Percentiles rank a stretch among this genome's conserved stretches.
Evolutionary conservation across 2,797 vertebrate species (phyloP).

Genomic region (Psittacula derbiana): DNA sequence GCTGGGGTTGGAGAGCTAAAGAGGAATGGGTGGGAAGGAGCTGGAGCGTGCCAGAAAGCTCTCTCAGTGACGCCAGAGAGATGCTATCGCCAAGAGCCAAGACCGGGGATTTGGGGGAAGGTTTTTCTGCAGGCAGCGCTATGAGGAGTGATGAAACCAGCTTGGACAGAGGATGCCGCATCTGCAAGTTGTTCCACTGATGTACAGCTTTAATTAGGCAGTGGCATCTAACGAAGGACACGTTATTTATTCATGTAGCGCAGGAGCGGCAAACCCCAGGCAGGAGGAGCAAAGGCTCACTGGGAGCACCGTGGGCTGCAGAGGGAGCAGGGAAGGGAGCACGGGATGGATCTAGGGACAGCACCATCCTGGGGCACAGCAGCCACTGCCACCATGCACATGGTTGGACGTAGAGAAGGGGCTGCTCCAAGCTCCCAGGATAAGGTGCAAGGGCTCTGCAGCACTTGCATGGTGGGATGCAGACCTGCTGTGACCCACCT

Average conservation of each 20-base stretch:
- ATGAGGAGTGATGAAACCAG: background rate
- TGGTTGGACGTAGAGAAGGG: background rate
- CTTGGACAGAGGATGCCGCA: conserved; percentile 31
- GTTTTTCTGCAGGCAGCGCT: conserved; percentile 14
- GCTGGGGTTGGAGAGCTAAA: background rate
- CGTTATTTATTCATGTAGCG: conserved; percentile 39
- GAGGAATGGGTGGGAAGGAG: background rate
- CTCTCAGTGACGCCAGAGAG: background rate
- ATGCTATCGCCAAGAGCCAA: background rate
- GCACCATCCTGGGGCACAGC: background rate
- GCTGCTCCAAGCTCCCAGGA: background rate
- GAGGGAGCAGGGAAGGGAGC: background rate
- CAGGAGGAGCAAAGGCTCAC: background rate
- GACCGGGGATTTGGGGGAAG: background rate
- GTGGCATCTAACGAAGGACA: conserved; percentile 58
- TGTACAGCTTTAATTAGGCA: conserved; percentile 72
- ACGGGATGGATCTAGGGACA: background rate
- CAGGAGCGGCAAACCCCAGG: background rate
- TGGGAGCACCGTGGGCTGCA: background rate
- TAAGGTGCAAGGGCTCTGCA: background rate
- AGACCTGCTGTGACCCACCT: background rate
- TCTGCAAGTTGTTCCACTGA: conserved; percentile 65
- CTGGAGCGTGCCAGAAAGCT: background rate
- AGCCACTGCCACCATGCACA: background rate
- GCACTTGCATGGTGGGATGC: background rate